Base-by-base conservation (phyloP, 2,888 invertebrate genomes). In the Tenthredo notha region DNA sequence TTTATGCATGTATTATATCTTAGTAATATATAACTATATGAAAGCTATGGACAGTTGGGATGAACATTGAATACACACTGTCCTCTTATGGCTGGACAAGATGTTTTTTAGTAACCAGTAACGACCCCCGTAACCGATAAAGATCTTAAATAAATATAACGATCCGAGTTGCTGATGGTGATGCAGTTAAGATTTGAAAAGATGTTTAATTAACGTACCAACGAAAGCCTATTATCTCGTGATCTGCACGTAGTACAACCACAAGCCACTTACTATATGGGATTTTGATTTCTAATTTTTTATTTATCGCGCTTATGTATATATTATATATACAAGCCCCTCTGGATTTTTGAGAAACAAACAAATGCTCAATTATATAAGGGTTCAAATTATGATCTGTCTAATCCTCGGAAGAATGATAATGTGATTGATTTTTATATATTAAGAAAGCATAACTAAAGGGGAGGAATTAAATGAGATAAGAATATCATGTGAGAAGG, bases 101-200 rank as follows among this genome's bases (percentile, higher is more conserved):
- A 75, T 15, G 43, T 67, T 67, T 18, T 29, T 67, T 15, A 21
- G 33, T 54, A 50, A 50, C 50, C 5, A 77, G 47, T 50, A 33
- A 77, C 77, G 77, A 77, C 33, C 29, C 29, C 25, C 77, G 25
- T 15, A 25, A 15, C 29, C 43, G 77, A 77, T 77, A 33, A 33
- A 18, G 77, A 77, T 77, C 47, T 77, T 25, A 50, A 77, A 77
- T 77, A 77, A 77, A 77, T 77, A 77, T 50, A 77, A 77, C 77
- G 77, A 77, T 77, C 29, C 10, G 7, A 12, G 54, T 12, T 54
- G 29, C 50, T 29, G 50, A 29, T 43, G 74, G 0, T 54, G 77
- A 50, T 33, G 77, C 50, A 25, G 77, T 50, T 50, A 50, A 77
- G 50, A 33, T 77, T 47, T 77, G 25, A 21, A 21, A 72, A n/a